Evolutionary conservation across 2,888 invertebrate genomes (phyloP).

Genomic region (Salpingus planirostris): DNA sequence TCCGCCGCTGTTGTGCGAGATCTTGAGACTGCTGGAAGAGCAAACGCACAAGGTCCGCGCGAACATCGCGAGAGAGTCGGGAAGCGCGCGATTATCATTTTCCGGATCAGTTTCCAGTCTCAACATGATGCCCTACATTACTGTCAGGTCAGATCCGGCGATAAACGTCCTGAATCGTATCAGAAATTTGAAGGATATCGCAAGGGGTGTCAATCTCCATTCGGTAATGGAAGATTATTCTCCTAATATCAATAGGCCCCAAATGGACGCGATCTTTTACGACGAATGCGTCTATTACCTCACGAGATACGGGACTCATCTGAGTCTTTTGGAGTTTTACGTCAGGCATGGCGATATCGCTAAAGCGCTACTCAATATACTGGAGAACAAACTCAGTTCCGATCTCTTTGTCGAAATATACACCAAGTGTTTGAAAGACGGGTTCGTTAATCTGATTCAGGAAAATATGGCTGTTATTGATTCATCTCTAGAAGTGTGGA

Average conservation of each 20-base stretch:
- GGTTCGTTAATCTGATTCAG: constrained; percentile 52
- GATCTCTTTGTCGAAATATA: constrained; percentile 71
- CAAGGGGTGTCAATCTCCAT: constrained; percentile 4
- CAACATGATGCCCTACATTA: constrained; percentile 14
- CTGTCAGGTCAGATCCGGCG: constrained; percentile 39
- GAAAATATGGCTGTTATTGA: constrained; percentile 58
- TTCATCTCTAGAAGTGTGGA: constrained; percentile 58
- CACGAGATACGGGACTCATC: constrained; percentile 67
- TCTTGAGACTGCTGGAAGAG: constrained; percentile 59
- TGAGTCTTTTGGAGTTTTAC: constrained; percentile 66
- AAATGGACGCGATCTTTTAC: constrained; percentile 51
- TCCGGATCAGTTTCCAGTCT: constrained; percentile 25
- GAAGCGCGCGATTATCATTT: neutral
- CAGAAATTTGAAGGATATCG: constrained; percentile 40
- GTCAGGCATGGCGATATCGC: constrained; percentile 61
- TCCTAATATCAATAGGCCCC: constrained; percentile 6
- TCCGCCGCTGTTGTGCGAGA: constrained; percentile 61
- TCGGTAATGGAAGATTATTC: neutral
- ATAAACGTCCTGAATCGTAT: constrained; percentile 43
- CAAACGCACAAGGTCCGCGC: constrained; percentile 48
- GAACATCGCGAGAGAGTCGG: constrained; percentile 40
- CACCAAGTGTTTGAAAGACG: constrained; percentile 57
- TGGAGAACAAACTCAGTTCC: constrained; percentile 57
- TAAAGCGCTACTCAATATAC: constrained; percentile 61
- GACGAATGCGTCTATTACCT: constrained; percentile 79